These are phyloP conservation scores for Lottia scabra DNA, from an alignment of 2,888 invertebrate genomes.

Conservation along the genomic window DNA sequence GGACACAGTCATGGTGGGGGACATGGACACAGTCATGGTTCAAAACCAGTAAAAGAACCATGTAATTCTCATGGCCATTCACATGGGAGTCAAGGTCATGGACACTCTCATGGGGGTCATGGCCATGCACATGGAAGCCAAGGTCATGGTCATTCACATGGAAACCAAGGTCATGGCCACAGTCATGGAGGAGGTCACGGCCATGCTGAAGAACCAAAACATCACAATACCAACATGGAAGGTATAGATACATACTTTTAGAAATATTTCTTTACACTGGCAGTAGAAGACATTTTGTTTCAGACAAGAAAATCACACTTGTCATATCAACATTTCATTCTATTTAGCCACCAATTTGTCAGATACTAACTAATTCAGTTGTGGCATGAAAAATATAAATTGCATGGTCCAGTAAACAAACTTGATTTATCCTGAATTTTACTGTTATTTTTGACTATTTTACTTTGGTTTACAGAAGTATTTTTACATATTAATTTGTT, in stretches of 20 bases:
- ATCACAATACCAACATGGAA: constrained; percentile 73
- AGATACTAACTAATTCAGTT: too few relatives aligned
- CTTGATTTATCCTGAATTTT: too few relatives aligned
- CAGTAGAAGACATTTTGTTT: too few relatives aligned
- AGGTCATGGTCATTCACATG: constrained; percentile 60
- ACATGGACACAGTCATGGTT: constrained; percentile 44
- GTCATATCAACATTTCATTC: too few relatives aligned
- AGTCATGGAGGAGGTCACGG: constrained; percentile 61
- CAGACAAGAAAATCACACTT: too few relatives aligned
- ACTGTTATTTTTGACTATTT: too few relatives aligned
- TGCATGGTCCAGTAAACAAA: too few relatives aligned
- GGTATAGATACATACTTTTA: constrained; percentile 59
- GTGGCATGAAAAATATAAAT: too few relatives aligned
- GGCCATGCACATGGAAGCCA: constrained; percentile 59
- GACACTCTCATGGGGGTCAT: constrained; percentile 61
- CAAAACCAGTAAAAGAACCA: constrained; percentile 26
- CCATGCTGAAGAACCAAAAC: constrained; percentile 21
- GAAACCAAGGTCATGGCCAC: constrained; percentile 50
- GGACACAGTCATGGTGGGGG: constrained; percentile 62
- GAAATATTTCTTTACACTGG: too few relatives aligned
- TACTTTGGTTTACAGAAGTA: too few relatives aligned
- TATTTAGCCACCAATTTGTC: too few relatives aligned
- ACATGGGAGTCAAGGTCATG: constrained; percentile 64
- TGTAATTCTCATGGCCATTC: constrained; percentile 61
- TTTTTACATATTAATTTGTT: too few relatives aligned